A percentile compares a stretch with the other conserved stretches of the same genome.
Conservation (phyloP, 2,888 invertebrate species). For the Dasysyrphus albostriatus region DNA sequence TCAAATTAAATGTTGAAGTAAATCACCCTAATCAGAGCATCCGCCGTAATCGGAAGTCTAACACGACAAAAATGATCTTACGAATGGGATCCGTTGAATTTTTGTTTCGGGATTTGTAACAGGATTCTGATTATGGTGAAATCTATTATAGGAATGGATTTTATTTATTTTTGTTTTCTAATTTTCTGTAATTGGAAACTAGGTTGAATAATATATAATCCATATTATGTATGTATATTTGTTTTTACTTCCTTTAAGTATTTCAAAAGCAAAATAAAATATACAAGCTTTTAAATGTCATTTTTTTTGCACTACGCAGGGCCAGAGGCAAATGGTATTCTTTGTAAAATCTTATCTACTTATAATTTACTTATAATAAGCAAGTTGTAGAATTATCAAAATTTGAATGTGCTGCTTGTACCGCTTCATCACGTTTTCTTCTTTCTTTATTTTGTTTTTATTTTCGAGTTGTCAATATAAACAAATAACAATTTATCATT, state of each 20-base stretch:
- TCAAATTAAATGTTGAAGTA: constrained; percentile 63
- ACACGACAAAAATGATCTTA: not conserved
- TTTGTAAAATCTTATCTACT: constrained; percentile 48
- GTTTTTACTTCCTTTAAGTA: constrained; percentile 4
- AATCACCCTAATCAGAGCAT: constrained; percentile 13
- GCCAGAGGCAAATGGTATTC: constrained; percentile 63
- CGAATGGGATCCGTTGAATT: not conserved
- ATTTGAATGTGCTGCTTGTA: constrained; percentile 36
- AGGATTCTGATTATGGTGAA: not conserved
- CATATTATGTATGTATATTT: constrained; percentile 13
- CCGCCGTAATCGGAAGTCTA: not conserved
- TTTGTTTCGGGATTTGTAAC: not conserved
- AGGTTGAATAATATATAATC: constrained; percentile 8
- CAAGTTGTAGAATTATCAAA: constrained; percentile 16
- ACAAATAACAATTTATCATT: constrained; percentile 9
- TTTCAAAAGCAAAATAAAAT: constrained; percentile 13
- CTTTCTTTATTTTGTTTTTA: not conserved
- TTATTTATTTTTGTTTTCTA: not conserved
- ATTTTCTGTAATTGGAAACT: constrained; percentile 3
- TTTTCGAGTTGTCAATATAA: constrained; percentile 39
- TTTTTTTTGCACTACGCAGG: constrained; percentile 39
- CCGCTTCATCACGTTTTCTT: constrained; percentile 28
- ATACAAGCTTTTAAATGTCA: constrained; percentile 15
- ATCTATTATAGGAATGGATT: constrained; percentile 14
- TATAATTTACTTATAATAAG: constrained; percentile 17